Evolutionary conservation across 2,797 vertebrate genomes (phyloP).

Genomic region (Arremon brunneinucha): DNA sequence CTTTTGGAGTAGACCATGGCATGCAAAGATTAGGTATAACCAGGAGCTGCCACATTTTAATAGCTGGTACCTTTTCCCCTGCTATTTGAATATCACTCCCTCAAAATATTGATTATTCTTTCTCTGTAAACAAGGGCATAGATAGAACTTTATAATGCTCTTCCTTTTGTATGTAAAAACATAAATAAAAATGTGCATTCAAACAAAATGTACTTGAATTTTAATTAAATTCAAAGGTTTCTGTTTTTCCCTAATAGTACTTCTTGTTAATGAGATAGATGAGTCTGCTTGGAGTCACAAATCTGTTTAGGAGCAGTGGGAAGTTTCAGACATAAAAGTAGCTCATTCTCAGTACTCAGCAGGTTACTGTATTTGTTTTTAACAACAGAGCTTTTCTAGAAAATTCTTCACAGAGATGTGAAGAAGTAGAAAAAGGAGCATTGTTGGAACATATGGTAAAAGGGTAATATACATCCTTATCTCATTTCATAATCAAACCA

Average conservation of each 20-base stretch:
- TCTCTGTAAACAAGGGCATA: not conserved
- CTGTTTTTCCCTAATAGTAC: constrained; percentile 10
- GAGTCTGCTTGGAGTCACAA: constrained; percentile 39
- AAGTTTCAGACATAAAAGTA: constrained; percentile 59
- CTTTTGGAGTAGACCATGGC: not conserved
- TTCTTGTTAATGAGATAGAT: constrained; percentile 62
- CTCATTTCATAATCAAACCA: not conserved
- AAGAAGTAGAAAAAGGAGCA: not conserved
- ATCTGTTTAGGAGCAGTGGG: constrained; percentile 49
- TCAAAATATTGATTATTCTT: constrained; percentile 5
- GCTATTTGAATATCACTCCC: not conserved
- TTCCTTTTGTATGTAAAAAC: not conserved
- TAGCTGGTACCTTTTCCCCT: not conserved
- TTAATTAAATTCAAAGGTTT: constrained; percentile 52
- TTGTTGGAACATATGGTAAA: not conserved
- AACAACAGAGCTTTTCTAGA: constrained; percentile 9
- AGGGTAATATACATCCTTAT: not conserved
- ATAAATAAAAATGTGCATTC: constrained; percentile 5
- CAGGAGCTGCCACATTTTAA: not conserved
- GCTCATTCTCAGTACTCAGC: constrained; percentile 52
- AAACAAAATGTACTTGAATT: constrained; percentile 30
- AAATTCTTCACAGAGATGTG: not conserved
- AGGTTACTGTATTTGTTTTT: constrained; percentile 44
- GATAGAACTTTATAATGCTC: not conserved
- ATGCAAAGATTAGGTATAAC: not conserved